Evolutionary conservation across 2,797 vertebrate species (phyloP).

Genomic region (Picus viridis): DNA sequence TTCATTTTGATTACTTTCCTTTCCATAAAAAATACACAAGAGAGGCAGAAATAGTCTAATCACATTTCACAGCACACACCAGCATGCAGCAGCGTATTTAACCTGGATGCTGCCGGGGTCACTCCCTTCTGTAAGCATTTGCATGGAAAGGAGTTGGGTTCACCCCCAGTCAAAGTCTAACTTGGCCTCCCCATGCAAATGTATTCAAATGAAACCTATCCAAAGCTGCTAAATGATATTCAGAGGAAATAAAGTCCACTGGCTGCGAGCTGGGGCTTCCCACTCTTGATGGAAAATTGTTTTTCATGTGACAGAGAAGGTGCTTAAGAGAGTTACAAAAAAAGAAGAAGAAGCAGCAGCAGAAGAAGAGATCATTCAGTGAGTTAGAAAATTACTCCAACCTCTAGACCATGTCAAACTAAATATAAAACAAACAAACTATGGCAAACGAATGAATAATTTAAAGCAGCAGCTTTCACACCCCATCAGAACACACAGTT

Average conservation of each 20-base stretch:
- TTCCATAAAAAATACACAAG: not conserved
- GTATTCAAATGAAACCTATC: slow-evolving; percentile 24
- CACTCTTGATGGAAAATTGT: slow-evolving; percentile 45
- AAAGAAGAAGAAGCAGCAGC: too few species aligned
- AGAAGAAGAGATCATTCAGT: slow-evolving; percentile 31
- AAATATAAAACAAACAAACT: slow-evolving; percentile 64
- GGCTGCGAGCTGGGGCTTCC: not conserved
- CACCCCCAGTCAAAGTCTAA: not conserved
- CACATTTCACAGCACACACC: not conserved
- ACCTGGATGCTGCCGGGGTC: slow-evolving; percentile 6
- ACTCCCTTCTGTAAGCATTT: not conserved
- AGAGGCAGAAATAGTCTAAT: not conserved
- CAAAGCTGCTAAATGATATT: not conserved
- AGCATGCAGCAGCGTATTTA: not conserved
- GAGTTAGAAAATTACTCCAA: slow-evolving; percentile 68
- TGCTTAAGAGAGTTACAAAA: slow-evolving; percentile 47
- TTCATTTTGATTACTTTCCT: not conserved
- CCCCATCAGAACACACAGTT: not conserved
- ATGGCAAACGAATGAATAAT: slow-evolving; percentile 43
- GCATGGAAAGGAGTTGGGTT: not conserved
- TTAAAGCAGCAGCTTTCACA: not conserved
- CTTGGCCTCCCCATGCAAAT: not conserved
- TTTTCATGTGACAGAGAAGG: slow-evolving; percentile 24
- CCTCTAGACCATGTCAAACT: slow-evolving; percentile 51
- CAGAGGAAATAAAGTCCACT: not conserved